These are phyloP conservation scores for Argyra leucocephala DNA, from an alignment of 2,888 invertebrate species.

Conservation along the genomic window DNA sequence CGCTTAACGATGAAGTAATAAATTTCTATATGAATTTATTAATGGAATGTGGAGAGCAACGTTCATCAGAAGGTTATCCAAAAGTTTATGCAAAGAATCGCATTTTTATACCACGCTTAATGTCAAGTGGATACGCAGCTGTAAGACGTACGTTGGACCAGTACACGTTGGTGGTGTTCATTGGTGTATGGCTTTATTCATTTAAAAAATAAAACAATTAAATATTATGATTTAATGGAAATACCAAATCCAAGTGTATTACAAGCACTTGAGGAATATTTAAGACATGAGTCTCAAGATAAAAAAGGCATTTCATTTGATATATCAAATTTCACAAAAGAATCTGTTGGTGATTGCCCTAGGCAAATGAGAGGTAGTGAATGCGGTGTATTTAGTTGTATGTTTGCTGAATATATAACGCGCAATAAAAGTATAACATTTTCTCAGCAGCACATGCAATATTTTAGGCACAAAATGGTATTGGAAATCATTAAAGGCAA, in stretches of 20 bases:
- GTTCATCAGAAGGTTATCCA: constrained; percentile 52
- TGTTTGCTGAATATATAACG: constrained; percentile 85
- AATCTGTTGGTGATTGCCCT: constrained; percentile 70
- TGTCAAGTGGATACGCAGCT: constrained; percentile 66
- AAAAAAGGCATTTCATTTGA: constrained; percentile 72
- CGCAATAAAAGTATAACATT: constrained; percentile 71
- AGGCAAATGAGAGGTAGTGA: constrained; percentile 95
- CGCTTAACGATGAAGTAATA: constrained; percentile 94
- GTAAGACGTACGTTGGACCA: constrained; percentile 87
- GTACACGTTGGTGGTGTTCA: constrained; percentile 89
- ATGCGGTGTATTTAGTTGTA: constrained; percentile 95
- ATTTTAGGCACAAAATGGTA: constrained; percentile 82
- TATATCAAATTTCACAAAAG: constrained; percentile 56
- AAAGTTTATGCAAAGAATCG: constrained; percentile 85
- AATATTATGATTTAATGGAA: constrained; percentile 91
- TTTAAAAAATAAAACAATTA: constrained; percentile 60
- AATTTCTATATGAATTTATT: constrained; percentile 94
- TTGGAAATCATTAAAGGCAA: constrained; percentile 74
- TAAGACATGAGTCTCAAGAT: constrained; percentile 75
- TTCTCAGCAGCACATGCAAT: constrained; percentile 86
- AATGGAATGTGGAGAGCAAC: constrained; percentile 59
- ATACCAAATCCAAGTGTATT: constrained; percentile 67
- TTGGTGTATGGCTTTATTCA: constrained; percentile 91
- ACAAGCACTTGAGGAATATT: constrained; percentile 61
- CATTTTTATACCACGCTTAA: constrained; percentile 84